Evolutionary conservation across 2,888 invertebrate genomes (phyloP).

Genomic region (Calameuta pallipes): DNA sequence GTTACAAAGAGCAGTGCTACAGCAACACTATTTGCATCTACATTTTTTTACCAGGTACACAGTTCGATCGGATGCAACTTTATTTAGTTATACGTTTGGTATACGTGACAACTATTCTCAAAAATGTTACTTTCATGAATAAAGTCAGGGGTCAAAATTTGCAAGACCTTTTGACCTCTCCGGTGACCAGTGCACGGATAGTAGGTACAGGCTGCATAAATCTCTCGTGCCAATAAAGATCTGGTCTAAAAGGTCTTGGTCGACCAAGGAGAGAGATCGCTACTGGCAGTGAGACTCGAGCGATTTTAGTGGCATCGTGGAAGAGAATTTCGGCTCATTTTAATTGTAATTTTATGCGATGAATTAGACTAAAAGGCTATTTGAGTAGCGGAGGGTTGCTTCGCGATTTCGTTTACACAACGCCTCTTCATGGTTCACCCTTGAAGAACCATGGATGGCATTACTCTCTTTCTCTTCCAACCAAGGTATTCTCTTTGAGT

Average conservation of each 20-base stretch:
- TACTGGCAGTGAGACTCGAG: not conserved
- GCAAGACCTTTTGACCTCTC: not conserved
- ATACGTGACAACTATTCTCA: not conserved
- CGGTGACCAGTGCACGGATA: not conserved
- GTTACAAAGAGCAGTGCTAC: not conserved
- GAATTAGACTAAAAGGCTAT: constrained; percentile 56
- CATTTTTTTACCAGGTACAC: not conserved
- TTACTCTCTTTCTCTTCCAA: not conserved
- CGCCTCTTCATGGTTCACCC: not conserved
- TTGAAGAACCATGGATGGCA: not conserved
- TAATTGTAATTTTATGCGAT: constrained; percentile 53
- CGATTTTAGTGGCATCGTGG: constrained; percentile 36
- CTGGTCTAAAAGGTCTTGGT: constrained; percentile 23
- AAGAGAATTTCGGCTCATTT: constrained; percentile 25
- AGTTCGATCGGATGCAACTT: not conserved
- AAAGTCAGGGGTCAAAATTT: not conserved
- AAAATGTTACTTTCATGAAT: not conserved
- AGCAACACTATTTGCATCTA: not conserved
- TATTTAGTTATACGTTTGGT: not conserved
- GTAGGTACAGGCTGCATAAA: constrained; percentile 27
- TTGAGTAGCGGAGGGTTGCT: constrained; percentile 21
- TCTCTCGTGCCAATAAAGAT: constrained; percentile 40
- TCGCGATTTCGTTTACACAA: not conserved
- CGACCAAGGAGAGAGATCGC: not conserved
- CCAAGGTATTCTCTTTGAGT: not conserved